Percentiles rank a stretch among this genome's conserved stretches.
phyloP scores from a whole-genome alignment of 2,797 vertebrate species.

The Gallinago nigripennis region DNA sequence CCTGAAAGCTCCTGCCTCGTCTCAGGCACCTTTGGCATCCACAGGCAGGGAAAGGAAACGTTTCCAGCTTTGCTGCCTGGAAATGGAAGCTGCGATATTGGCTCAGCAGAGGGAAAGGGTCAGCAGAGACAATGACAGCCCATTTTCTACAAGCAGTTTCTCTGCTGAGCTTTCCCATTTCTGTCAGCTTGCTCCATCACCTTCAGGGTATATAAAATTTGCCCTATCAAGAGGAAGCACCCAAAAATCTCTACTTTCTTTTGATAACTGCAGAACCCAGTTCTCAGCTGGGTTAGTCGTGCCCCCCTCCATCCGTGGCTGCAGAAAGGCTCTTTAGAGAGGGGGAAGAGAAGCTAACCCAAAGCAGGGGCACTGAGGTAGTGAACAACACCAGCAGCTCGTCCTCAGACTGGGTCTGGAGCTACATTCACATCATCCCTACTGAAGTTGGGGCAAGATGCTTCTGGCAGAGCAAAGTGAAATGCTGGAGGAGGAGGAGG shows the following conservation, averaged over 20 bases:
- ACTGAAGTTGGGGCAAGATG: fast-evolving
- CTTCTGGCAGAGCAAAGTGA: neutral
- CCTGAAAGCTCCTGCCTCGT: neutral
- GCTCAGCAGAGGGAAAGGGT: neutral
- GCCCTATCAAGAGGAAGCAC: neutral
- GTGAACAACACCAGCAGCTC: neutral
- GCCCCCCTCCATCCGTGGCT: neutral
- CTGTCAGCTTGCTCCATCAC: neutral
- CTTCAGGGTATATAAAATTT: neutral
- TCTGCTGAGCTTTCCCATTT: neutral
- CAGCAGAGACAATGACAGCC: neutral
- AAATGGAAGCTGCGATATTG: neutral
- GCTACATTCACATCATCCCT: fast-evolving
- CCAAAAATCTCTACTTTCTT: neutral
- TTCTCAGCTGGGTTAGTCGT: fast-evolving
- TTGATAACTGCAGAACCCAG: neutral
- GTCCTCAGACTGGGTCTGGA: neutral
- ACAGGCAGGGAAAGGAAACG: neutral
- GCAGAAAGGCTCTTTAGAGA: neutral
- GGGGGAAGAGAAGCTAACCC: neutral
- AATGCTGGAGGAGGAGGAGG: neutral
- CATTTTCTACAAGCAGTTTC: neutral
- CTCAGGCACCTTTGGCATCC: conserved; percentile 14
- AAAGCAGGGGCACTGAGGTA: neutral
- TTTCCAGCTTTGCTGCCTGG: conserved; percentile 27